Conservation (phyloP, 2,113 vertebrate species). For the Phrynocephalus versicolor region DNA sequence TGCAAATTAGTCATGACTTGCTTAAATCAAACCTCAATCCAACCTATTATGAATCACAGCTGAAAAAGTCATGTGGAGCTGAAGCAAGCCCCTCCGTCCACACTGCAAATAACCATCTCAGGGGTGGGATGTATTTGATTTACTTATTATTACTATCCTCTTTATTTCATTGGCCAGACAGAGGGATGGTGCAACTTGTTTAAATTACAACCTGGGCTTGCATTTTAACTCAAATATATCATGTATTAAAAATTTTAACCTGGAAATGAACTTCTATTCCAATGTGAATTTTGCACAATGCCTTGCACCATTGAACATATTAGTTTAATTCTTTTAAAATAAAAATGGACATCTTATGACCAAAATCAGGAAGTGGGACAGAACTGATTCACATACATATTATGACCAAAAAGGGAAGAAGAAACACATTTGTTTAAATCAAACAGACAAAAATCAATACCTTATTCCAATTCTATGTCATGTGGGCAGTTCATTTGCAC, state of each 20-base stretch:
- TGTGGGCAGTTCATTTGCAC: background rate
- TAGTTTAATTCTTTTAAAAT: background rate
- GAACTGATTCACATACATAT: conserved; percentile 7
- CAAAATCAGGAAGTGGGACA: background rate
- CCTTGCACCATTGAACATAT: background rate
- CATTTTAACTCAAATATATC: background rate
- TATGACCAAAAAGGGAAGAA: background rate
- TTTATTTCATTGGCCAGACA: too few species aligned
- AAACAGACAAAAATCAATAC: conserved; percentile 3
- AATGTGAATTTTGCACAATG: background rate
- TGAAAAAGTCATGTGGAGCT: background rate
- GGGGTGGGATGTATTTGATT: too few species aligned
- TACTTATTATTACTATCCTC: too few species aligned
- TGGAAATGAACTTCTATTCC: background rate
- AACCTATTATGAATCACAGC: background rate
- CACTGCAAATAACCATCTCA: background rate
- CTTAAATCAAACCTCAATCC: background rate
- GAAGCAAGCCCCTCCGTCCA: background rate
- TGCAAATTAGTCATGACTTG: background rate
- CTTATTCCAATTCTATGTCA: background rate
- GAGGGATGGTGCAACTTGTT: too few species aligned
- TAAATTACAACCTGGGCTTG: background rate
- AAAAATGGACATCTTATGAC: background rate
- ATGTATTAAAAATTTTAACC: background rate
- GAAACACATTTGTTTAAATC: conserved; percentile 11